phyloP scores from a whole-genome alignment of 2,113 vertebrate species.

The Galemys pyrenaicus region DNA sequence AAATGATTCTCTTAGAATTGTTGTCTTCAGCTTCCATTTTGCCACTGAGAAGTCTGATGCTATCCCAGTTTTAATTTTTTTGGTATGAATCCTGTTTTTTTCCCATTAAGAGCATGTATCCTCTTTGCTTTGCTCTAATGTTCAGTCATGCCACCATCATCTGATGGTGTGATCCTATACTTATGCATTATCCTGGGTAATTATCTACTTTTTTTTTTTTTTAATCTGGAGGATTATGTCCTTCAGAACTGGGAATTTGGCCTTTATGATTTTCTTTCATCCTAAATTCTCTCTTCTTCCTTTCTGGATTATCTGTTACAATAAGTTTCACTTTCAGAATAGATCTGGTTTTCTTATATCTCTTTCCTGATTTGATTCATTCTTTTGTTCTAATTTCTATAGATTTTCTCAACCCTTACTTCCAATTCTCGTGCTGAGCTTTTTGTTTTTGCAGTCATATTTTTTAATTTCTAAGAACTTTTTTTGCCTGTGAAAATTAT shows the following conservation, averaged over 20 bases:
- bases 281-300: background rate
- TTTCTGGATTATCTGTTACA: background rate
- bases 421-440: background rate
- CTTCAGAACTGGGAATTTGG: background rate
- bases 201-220: background rate
- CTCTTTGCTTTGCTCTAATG: background rate
- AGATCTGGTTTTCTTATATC: constrained; percentile 3
- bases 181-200: background rate
- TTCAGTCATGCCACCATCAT: background rate
- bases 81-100: background rate
- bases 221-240: background rate
- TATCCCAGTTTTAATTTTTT: background rate
- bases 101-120: background rate
- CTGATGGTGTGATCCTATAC: background rate
- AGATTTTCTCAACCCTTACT: background rate
- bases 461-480: constrained; percentile 39
- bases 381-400: background rate
- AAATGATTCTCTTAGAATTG: background rate
- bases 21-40: background rate
- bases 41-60: background rate
- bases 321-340: background rate
- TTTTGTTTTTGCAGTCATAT: background rate
- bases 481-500: background rate
- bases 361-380: background rate
- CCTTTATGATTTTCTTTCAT: background rate